Evolutionary conservation across 2,797 vertebrate species (phyloP).

Genomic region (Eleutherodactylus coqui): DNA sequence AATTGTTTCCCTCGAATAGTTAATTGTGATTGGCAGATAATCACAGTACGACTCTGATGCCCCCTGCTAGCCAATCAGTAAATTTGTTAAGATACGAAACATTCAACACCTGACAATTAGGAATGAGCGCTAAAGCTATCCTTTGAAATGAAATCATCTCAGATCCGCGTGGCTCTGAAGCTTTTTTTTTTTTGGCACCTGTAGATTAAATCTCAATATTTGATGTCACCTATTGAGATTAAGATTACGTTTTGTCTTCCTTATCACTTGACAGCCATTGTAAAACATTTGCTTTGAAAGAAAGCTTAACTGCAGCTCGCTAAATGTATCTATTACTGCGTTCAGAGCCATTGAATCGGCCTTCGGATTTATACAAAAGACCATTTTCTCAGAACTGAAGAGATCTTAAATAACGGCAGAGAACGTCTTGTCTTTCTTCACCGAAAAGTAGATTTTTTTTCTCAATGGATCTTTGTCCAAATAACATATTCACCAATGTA

Average conservation of each 20-base stretch:
- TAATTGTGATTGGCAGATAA: conserved; percentile 49
- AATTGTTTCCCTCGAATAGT: conserved; percentile 25
- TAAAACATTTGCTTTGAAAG: conserved; percentile 8
- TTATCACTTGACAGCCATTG: background rate
- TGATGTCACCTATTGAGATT: conserved; percentile 38
- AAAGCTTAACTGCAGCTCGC: conserved; percentile 33
- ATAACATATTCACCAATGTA: conserved; percentile 68
- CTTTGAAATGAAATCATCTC: conserved; percentile 46
- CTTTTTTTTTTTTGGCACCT: conserved; percentile 38
- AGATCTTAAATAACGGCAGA: conserved; percentile 56
- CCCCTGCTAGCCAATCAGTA: conserved; percentile 28
- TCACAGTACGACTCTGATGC: background rate
- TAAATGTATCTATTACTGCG: conserved; percentile 58
- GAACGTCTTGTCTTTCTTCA: conserved; percentile 59
- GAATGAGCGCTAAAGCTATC: background rate
- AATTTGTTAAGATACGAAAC: background rate
- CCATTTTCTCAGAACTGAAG: conserved; percentile 48
- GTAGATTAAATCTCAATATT: conserved; percentile 53
- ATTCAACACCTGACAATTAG: background rate
- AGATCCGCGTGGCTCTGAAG: background rate
- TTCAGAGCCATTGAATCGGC: conserved; percentile 56
- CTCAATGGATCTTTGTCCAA: conserved; percentile 65
- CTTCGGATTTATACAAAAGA: conserved; percentile 48
- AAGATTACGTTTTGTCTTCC: conserved; percentile 28
- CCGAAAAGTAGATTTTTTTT: conserved; percentile 64